A percentile compares a stretch with the other conserved stretches of the same genome.
These are phyloP conservation scores for Rhabdornis inornatus DNA, from an alignment of 2,113 vertebrate species.

Conservation along the genomic window DNA sequence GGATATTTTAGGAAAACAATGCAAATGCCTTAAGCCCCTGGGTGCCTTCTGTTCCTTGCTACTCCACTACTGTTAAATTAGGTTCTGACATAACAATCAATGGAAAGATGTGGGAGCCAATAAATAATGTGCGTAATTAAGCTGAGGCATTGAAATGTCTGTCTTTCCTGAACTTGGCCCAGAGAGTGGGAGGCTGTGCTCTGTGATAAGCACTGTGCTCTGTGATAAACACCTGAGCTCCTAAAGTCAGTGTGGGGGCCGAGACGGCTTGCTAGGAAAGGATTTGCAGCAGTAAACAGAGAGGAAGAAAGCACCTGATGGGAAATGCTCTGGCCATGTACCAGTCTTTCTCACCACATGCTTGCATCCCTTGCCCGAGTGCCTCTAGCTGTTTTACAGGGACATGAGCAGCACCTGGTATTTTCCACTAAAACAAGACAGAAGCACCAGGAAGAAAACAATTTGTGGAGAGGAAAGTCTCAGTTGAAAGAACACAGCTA, in stretches of 20 bases:
- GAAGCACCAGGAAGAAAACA: neutral
- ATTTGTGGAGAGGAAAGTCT: neutral
- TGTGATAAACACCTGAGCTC: neutral
- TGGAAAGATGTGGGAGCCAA: slow-evolving; percentile 35
- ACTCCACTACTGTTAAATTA: slow-evolving; percentile 10
- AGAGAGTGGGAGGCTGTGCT: neutral
- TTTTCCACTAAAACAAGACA: neutral
- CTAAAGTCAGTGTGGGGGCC: neutral
- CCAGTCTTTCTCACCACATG: neutral
- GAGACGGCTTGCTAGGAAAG: neutral
- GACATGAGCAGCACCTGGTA: neutral
- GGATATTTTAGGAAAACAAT: slow-evolving; percentile 1
- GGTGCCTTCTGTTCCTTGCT: neutral
- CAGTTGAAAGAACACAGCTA: neutral
- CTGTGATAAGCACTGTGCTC: neutral
- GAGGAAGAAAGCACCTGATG: neutral
- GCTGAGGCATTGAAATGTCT: neutral
- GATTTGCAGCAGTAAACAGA: neutral
- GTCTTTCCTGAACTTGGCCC: neutral
- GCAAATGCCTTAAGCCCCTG: neutral
- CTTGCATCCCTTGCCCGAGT: neutral
- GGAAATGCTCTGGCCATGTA: neutral
- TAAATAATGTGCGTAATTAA: slow-evolving; percentile 16
- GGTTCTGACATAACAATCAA: slow-evolving; percentile 23
- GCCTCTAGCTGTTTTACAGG: neutral